These are phyloP conservation scores for Chalcis sispes DNA, from an alignment of 2,888 invertebrate genomes.

Conservation along the genomic window DNA sequence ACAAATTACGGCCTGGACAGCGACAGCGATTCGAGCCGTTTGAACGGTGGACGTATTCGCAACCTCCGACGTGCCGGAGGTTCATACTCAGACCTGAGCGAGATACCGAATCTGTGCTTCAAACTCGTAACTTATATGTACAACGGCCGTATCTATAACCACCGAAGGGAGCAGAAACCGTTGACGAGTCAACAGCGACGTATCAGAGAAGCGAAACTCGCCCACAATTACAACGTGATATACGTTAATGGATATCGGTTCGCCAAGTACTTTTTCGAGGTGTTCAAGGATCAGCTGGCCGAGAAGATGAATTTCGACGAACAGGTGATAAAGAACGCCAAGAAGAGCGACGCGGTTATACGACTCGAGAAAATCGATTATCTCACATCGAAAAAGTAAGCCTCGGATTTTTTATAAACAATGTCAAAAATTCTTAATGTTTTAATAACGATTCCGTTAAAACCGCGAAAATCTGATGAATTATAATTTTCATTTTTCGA, in stretches of 20 bases:
- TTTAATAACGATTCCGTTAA: too few relatives aligned
- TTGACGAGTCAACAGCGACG: constrained; percentile 66
- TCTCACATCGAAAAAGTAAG: constrained; percentile 16
- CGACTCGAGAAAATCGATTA: constrained; percentile 28
- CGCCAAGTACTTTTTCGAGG: constrained; percentile 83
- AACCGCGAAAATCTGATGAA: too few relatives aligned
- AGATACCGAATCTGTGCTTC: constrained; percentile 69
- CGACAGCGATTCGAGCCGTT: constrained; percentile 76
- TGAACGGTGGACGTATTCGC: background rate
- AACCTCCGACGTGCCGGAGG: background rate
- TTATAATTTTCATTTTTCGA: background rate
- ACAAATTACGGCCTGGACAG: constrained; percentile 64
- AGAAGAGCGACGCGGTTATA: constrained; percentile 9
- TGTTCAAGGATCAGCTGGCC: constrained; percentile 81
- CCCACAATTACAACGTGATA: constrained; percentile 66
- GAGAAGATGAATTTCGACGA: constrained; percentile 79
- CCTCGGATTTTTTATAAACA: background rate
- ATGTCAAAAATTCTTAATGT: background rate
- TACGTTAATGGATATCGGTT: constrained; percentile 82
- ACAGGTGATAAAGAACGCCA: constrained; percentile 75
- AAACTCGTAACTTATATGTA: constrained; percentile 65
- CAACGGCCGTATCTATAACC: constrained; percentile 67
- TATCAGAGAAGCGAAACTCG: constrained; percentile 63
- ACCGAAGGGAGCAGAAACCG: constrained; percentile 58
- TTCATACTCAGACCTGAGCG: constrained; percentile 46